Base-by-base conservation (phyloP, 2,113 vertebrate genomes). In the Helogale parvula region DNA sequence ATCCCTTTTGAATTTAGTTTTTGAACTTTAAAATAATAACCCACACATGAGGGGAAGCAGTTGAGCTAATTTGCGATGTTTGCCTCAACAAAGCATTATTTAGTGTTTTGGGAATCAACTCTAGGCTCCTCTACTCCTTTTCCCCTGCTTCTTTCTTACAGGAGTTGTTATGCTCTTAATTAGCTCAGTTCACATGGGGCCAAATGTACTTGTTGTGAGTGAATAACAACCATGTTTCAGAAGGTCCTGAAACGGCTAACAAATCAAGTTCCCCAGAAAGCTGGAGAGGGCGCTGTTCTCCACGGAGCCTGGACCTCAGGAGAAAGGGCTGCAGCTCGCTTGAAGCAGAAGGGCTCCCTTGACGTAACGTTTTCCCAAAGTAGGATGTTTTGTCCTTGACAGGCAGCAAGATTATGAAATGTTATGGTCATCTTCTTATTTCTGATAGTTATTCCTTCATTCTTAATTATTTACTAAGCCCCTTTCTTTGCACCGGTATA, bases 21-120 rank as follows among this genome's bases (percentile, higher is more conserved):
- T 60, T 60, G 57, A 92, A 89, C 72, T 87, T 89, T 87, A 94
- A 95, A 92, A 81, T 66, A 94, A 45, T 63, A 91, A 54, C 45
- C 33, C 23, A 93, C 41, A 91, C 88, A 19, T 57, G 35, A 92
- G 17, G 31, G n/a, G n/a, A 74, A 68, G 27, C n/a, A 50, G 45
- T 65, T 60, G 47, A 74, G 69, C 54, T 98, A 65, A 92, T 90
- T 80, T 69, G 9, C 47, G 79, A 41, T 35, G 8, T 35, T 14
- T 41, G 3, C 14, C 65, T 57, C 71, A 77, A 66, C 31, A 71
- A 82, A 88, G 12, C 45, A 66, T 90, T 19, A 1, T 21, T 86
- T 81, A 74, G 21, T 94, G 72, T 50, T 91, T 52, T 81, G 13
- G 47, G 63, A 93, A 66, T 54, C 68, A 74, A 79, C 74, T 89